Percentiles rank a stretch among this genome's conserved stretches.
Evolutionary conservation across 2,888 invertebrate genomes (phyloP).

Genomic region (Biston betularia): DNA sequence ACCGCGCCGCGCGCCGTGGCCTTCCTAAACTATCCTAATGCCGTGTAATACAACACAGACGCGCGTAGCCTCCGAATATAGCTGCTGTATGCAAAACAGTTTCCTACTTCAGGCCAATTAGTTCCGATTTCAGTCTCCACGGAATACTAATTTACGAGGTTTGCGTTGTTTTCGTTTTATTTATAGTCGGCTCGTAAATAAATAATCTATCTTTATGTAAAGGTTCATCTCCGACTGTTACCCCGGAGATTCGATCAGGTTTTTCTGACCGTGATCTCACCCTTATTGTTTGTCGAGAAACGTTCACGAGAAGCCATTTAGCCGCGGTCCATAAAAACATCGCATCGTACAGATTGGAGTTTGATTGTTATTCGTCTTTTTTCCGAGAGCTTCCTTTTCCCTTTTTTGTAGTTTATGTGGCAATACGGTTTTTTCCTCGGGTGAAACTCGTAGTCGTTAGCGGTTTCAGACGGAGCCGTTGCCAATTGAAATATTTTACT

Average conservation of each 20-base stretch:
- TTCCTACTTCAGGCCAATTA: conserved; percentile 19
- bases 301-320: conserved; percentile 25
- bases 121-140: conserved; percentile 14
- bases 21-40: conserved; percentile 13
- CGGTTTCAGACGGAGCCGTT: conserved; percentile 44
- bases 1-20: conserved; percentile 13
- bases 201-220: neutral
- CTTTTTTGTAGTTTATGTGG: conserved; percentile 40
- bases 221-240: neutral
- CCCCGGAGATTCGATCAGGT: neutral
- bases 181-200: neutral
- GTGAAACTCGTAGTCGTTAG: conserved; percentile 52
- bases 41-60: conserved; percentile 16
- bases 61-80: neutral
- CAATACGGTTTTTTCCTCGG: conserved; percentile 52
- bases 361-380: conserved; percentile 45
- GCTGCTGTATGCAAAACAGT: conserved; percentile 7
- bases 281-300: conserved; percentile 26
- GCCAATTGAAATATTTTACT: conserved; percentile 48
- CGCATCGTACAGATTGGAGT: conserved; percentile 43
- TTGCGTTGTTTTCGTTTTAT: conserved; percentile 1
- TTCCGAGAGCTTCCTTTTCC: conserved; percentile 42
- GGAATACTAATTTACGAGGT: conserved; percentile 4
- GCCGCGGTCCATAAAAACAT: conserved; percentile 30
- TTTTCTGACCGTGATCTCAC: conserved; percentile 32